Evolutionary conservation across 92 coral and sea anemone species (phyloP), one percentile per base, ranked within the genome.

Genomic region (Zoanthus solanderi): DNA sequence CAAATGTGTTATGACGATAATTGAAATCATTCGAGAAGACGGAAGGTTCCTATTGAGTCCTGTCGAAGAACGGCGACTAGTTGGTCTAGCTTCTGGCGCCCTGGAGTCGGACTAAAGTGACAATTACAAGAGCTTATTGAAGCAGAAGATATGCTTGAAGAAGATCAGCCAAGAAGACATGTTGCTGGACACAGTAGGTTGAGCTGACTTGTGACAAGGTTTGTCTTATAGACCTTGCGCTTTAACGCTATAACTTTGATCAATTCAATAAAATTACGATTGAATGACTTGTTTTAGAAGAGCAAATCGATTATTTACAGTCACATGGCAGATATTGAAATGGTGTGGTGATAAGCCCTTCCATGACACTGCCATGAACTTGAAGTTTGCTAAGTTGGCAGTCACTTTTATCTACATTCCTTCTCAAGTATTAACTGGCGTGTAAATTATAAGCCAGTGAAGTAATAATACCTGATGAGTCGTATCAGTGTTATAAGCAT

Each of bases 321-420:
- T 11, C 6, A 0, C 14, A 54, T 54, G 60, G 60, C 60, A 54
- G 7, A 54, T 54, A 54, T 11, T 2, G 60, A 54, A 54, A 9
- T 53, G 74, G 74, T 69, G 42, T 7, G 42, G 74, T 69, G 42
- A 69, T 69, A 69, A 69, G 73, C 73, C 23, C 7, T 67, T 67
- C 73, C 37, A 13, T 67, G 73, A 67, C 73, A 67, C 37, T 67
- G 73, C 73, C 73, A 67, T 23, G 23, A 23, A 23, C 23, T 23
- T 67, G 73, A 67, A 67, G 73, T 67, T 67, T 67, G 73, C 73
- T 32, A 67, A 67, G 73, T 67, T 7, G 73, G 73, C 73, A 67
- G 73, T 67, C 73, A 67, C 73, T 67, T 52, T 52, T 52, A 52
- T 7, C 57, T 52, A 52, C 12, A 66, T 23, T 23, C 23, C 23